Evolutionary conservation across 2,113 vertebrate species (phyloP), one percentile per base, ranked within the genome.

Genomic region (Cromileptes altivelis): DNA sequence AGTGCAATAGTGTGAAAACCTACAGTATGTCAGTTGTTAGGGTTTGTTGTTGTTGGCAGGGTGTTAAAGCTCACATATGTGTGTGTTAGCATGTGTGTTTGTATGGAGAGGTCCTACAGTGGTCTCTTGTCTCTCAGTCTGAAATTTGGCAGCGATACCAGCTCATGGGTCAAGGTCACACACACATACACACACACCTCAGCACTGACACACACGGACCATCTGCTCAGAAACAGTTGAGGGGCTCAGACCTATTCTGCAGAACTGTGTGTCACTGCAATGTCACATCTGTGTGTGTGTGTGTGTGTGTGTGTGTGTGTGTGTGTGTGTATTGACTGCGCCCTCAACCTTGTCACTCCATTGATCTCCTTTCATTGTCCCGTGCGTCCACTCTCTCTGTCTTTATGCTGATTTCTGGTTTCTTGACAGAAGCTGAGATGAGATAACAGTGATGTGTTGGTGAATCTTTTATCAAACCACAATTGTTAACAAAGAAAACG

Each of bases 171-270:
- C 79, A 90, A 91, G 86, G 89, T 90, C 89, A 88, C 60, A 73
- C 71, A 85, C 73, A 78, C 57, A 85, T 40, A 76, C 30, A 55
- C 50, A 61, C 77, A 78, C 73, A 84, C 67, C 37, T 52, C 33
- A 61, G 67, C 72, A 45, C 62, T 10, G 10, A 90, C 65, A 76
- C 80, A 88, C 88, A 86, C 88, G 77, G 49, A 84, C 94, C 94
- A 94, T 94, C 93, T 94, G 94, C 84, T 94, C 89, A 68, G 67
- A 89, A 85, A 76, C 85, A 75, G 81, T 71, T 71, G 67, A 81
- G 64, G 76, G 82, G 69, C 80, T 86, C 64, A 5, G 19, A 50
- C 74, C 40, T 64, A 21, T 92, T 81, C 78, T 79, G 86, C 63
- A 89, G 88, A 85, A 85, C 89, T 85, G 88, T 81, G 82, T 91